Base-by-base conservation (phyloP, 2,797 vertebrate genomes). In the Melanogrammus aeglefinus region DNA sequence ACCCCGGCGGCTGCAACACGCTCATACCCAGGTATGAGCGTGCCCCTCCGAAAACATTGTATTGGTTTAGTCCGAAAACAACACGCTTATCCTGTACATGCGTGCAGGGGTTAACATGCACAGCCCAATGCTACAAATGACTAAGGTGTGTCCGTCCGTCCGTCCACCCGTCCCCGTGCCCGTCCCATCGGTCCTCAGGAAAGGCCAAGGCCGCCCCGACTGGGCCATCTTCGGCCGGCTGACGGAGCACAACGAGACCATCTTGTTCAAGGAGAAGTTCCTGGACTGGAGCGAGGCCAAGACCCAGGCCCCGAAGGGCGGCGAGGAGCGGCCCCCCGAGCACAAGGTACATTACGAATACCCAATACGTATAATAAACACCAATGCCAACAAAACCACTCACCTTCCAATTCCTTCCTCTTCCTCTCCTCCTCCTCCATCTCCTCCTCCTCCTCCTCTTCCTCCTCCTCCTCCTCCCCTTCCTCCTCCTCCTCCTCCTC, bases 181-280 rank as follows among this genome's bases (percentile, higher is more conserved):
- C 21, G 51, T 7, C 71, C 21, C 72, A 36, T 72, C 24, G 63
- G 27, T 74, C 16, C 41, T 29, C 89, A 99, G 98, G 80, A 99
- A 97, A 89, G 98, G 97, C 79, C 96, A 96, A 86, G 97, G 97
- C 0, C 96, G 97, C 44, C 97, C 97, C 9, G 98, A 99, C 74
- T 99, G 98, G 98, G 98, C 98, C 0, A 95, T 99, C 83, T 99
- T 99, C 73, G 98, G 97, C 84, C 91, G 98, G 82, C 93, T 99
- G 84, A 99, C 97, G 0, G 97, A 99, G 86, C 97, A 99, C 88
- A 99, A 98, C 0, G 98, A 99, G 91, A 99, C 97, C 0, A 95
- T 96, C 89, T 81, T 99, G 84, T 99, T 99, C 91, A 98, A 97
- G 87, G 97, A 99, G 93, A 99, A 99, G 90, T 99, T 99, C 79